Evolutionary conservation across 30 jellyfish, hydroid and myxozoan species (phyloP), one percentile per base, ranked within the genome.

Genomic region (Sanderia malayensis): DNA sequence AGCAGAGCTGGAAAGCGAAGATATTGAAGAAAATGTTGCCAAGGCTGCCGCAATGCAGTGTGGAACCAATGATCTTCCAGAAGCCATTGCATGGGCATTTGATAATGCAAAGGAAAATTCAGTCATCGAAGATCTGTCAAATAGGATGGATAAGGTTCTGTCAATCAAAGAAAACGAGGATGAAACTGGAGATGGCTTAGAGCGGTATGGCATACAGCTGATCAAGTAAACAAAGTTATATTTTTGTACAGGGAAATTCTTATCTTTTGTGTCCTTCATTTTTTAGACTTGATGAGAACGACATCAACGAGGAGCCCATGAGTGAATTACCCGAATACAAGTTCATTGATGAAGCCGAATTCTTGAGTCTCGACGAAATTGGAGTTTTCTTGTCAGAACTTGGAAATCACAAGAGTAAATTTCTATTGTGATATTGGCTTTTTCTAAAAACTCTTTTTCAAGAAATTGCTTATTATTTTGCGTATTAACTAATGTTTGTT

Each of bases 41-140:
- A 75, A 67, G 44, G 95, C 95, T 27, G 85, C 91, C 2, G 29
- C 64, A 26, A 44, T 85, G 80, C 47, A 77, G 2, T 65, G 85
- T 62, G 74, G 75, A 22, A 34, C 61, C 7, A 31, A 22, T 2
- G 76, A 68, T 24, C 60, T 34, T 20, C 26, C 66, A 2, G 57
- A 41, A 34, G 71, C 91, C 18, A 34, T 53, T 2, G 76, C 70
- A 3, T 85, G 95, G 95, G 85, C 75, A 23, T 34, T 1, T 1
- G 55, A 32, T 30, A 61, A 85, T 27, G 70, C 15, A 30, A 52
- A 68, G 4, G 80, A 67, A 0, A 61, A 52, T 30, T 80, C 59
- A 17, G 25, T 1, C 32, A 70, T 85, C 19, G 74, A 61, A 0
- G 79, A 46, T 27, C 60, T 74, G 25, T 79, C 86, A 13, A 46